Evolutionary conservation across 2,888 invertebrate genomes (phyloP).

Genomic region (Amphipyra berbera): DNA sequence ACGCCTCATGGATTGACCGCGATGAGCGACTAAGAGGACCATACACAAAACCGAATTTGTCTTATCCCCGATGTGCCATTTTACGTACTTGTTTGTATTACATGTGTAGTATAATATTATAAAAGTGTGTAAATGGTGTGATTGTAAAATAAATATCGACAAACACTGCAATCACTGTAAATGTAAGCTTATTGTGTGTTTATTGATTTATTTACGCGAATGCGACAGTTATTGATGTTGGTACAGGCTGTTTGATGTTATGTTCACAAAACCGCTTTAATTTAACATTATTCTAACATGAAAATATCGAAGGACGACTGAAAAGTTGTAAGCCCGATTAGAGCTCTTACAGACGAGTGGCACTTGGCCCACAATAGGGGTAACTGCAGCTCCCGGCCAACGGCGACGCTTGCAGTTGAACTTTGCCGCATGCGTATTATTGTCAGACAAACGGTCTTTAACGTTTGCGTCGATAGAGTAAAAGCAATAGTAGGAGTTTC

Average conservation of each 20-base stretch:
- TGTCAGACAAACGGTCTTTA: too few species aligned
- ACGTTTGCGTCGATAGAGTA: too few species aligned
- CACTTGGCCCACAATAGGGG: too few species aligned
- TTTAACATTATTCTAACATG: background rate
- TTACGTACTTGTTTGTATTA: background rate
- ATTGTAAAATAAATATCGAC: conserved; percentile 17
- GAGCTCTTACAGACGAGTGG: too few species aligned
- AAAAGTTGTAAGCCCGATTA: background rate
- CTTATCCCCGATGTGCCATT: too few species aligned
- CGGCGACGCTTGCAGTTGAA: too few species aligned
- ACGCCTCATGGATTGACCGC: too few species aligned
- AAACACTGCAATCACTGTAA: conserved; percentile 9
- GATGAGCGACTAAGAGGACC: too few species aligned
- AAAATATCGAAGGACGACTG: background rate
- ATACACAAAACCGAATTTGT: too few species aligned
- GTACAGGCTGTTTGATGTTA: background rate
- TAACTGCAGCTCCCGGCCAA: too few species aligned
- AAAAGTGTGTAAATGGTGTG: conserved; percentile 66
- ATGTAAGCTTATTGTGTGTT: conserved; percentile 1
- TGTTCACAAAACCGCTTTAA: background rate
- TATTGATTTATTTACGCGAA: background rate
- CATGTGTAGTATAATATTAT: conserved; percentile 11
- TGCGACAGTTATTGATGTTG: background rate
- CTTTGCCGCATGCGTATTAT: too few species aligned
- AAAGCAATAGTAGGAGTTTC: too few species aligned